A percentile compares a stretch with the other conserved stretches of the same genome.
Evolutionary conservation across 2,888 invertebrate genomes (phyloP).

Genomic region (Xestia c-nigrum): DNA sequence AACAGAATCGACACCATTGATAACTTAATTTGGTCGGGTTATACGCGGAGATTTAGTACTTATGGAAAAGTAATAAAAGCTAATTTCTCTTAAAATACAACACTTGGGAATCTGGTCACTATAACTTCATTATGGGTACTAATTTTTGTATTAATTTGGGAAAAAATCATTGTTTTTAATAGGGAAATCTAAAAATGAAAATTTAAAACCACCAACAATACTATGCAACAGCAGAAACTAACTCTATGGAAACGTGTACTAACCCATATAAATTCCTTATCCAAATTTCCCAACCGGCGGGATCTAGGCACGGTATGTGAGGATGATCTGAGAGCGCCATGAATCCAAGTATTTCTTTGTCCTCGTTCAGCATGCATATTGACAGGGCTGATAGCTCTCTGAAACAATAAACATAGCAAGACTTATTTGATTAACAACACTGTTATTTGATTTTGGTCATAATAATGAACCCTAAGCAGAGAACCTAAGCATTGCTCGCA

Average conservation of each 20-base stretch:
- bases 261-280: slow-evolving; percentile 84
- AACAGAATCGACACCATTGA: too few species aligned
- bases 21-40: too few species aligned
- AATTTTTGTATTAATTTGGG: too few species aligned
- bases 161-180: too few species aligned
- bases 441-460: not conserved
- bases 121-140: too few species aligned
- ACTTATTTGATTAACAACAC: not conserved
- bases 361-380: slow-evolving; percentile 87
- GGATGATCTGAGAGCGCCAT: slow-evolving; percentile 87
- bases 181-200: too few species aligned
- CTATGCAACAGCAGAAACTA: not conserved
- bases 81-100: too few species aligned
- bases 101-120: too few species aligned
- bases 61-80: too few species aligned
- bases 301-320: slow-evolving; percentile 89
- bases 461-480: too few species aligned
- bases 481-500: too few species aligned
- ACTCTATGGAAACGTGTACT: slow-evolving; percentile 60
- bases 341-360: slow-evolving; percentile 82
- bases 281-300: slow-evolving; percentile 89
- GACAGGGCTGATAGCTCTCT: slow-evolving; percentile 86
- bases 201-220: not conserved
- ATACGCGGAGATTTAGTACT: too few species aligned
- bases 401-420: slow-evolving; percentile 54